Evolutionary conservation across 2,888 invertebrate species (phyloP), one percentile per base, ranked within the genome.

Genomic region (Molorchus minor): DNA sequence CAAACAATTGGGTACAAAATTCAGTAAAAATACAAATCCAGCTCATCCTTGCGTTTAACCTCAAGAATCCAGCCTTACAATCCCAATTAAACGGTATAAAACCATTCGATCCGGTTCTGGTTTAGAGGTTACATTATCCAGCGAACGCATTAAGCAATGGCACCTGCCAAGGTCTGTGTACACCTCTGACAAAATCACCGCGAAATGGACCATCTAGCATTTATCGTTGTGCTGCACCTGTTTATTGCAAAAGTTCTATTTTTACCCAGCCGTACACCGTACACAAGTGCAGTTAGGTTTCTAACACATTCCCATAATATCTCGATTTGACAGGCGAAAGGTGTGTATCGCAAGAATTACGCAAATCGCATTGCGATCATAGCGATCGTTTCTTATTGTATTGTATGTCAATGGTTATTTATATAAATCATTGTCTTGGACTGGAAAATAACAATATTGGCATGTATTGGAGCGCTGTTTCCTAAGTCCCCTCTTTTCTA

Each of bases 61-160:
- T n/a, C n/a, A n/a, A n/a, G n/a, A n/a, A n/a, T n/a, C n/a, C n/a
- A n/a, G n/a, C n/a, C n/a, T n/a, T n/a, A n/a, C n/a, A n/a, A n/a
- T n/a, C n/a, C n/a, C n/a, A n/a, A n/a, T n/a, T n/a, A n/a, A n/a
- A n/a, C n/a, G n/a, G n/a, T n/a, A n/a, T n/a, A n/a, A n/a, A n/a
- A n/a, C n/a, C n/a, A n/a, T n/a, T 12, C 7, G 12, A n/a, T 45
- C 45, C 45, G 45, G 33, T 16, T 16, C 45, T 45, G n/a, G 45
- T 16, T 13, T 4, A 16, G 33, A 45, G 62, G 61, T 62, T 59
- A 62, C 60, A 62, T 62, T 62, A 60, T 58, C n/a, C n/a, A 65
- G 59, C 56, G 59, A 64, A 62, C 58, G 56, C 52, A 62, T 65
- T 65, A 52, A 62, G 64, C 60, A 65, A 65, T n/a, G 59, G 56